Percentiles rank a stretch among this genome's conserved stretches.
Conservation (phyloP, 2,888 invertebrate genomes). For the Mythimna impura region DNA sequence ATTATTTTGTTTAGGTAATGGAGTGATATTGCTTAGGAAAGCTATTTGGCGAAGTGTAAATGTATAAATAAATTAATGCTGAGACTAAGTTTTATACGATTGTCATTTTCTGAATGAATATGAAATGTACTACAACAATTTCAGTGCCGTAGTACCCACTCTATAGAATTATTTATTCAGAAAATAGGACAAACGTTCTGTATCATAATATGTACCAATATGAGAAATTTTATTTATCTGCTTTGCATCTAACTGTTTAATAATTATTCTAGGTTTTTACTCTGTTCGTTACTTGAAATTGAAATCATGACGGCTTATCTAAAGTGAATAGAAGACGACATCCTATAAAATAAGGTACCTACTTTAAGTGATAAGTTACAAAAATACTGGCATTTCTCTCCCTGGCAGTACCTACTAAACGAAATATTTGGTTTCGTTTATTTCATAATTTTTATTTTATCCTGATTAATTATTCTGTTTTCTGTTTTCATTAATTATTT, state of each 20-base stretch:
- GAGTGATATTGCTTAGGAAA: conserved; percentile 83
- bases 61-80: conserved; percentile 87
- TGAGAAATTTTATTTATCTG: conserved; percentile 86
- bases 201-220: conserved; percentile 82
- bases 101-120: conserved; percentile 76
- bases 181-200: conserved; percentile 79
- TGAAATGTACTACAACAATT: conserved; percentile 14
- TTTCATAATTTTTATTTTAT: neutral
- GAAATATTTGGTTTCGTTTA: neutral
- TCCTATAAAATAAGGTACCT: neutral
- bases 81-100: conserved; percentile 76
- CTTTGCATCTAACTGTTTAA: conserved; percentile 84
- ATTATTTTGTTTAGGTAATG: conserved; percentile 81
- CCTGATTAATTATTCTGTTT: neutral
- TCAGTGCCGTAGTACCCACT: conserved; percentile 15
- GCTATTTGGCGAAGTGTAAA: conserved; percentile 85
- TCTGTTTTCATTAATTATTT: no score
- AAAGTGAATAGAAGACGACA: conserved; percentile 27
- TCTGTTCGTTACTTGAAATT: conserved; percentile 73
- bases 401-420: neutral
- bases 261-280: conserved; percentile 79
- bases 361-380: neutral
- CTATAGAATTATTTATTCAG: conserved; percentile 66
- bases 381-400: neutral
- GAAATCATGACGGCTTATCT: conserved; percentile 27